phyloP scores from a whole-genome alignment of 2,113 vertebrate species.

The Phasianus colchicus region DNA sequence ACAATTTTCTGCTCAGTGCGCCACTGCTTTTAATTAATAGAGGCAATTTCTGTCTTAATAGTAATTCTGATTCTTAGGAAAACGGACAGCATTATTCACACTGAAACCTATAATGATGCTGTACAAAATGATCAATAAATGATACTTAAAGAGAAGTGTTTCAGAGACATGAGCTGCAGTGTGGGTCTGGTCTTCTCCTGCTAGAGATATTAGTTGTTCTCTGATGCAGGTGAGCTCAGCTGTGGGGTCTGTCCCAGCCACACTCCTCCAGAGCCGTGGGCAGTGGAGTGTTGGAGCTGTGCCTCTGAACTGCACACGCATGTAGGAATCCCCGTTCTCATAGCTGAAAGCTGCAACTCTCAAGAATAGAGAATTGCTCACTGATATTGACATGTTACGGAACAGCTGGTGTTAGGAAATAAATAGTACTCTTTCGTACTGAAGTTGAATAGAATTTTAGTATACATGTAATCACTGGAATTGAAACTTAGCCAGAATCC shows the following conservation, averaged over 20 bases:
- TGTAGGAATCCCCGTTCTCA: background rate
- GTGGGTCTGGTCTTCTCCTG: background rate
- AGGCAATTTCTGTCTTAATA: background rate
- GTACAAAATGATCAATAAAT: background rate
- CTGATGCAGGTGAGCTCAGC: background rate
- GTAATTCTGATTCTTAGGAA: background rate
- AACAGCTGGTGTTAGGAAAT: slow-evolving; percentile 32
- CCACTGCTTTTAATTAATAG: background rate
- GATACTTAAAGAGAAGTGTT: background rate
- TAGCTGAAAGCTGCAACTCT: background rate
- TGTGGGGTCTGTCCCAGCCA: background rate
- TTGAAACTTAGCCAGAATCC: background rate
- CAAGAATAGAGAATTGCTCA: background rate
- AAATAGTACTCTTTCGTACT: background rate
- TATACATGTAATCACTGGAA: background rate
- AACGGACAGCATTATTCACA: background rate
- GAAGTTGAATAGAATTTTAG: background rate
- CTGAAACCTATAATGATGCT: background rate
- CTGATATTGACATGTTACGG: background rate
- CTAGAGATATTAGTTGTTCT: background rate
- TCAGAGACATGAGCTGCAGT: background rate
- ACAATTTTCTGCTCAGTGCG: background rate
- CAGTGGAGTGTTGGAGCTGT: background rate
- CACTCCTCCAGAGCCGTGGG: background rate
- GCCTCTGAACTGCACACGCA: background rate